Percentiles rank a stretch among this genome's conserved stretches.
Conservation (phyloP, 2,113 vertebrate species). For the Paraplagusia blochii region DNA sequence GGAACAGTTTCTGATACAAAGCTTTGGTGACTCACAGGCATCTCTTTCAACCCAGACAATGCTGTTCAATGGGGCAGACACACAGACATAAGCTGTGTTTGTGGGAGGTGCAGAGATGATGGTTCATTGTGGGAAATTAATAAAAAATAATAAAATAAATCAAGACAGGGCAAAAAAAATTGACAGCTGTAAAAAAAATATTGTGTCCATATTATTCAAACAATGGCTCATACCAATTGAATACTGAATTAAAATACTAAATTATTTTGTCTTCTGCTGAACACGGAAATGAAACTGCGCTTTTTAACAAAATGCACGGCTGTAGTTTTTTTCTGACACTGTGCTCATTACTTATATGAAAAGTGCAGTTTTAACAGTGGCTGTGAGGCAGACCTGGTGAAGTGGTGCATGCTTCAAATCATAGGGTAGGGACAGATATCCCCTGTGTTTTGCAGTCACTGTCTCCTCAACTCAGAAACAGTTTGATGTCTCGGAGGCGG, state of each 20-base stretch:
- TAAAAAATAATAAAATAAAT: too few species aligned
- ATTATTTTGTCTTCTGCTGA: slow-evolving; percentile 1
- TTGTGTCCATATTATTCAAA: too few species aligned
- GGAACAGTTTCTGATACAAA: slow-evolving; percentile 58
- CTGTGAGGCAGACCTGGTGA: slow-evolving; percentile 50
- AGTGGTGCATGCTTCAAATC: slow-evolving; percentile 36
- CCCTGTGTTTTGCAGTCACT: slow-evolving; percentile 53
- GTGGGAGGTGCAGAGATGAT: slow-evolving; percentile 55
- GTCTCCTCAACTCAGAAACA: slow-evolving; percentile 44
- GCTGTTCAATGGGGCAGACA: slow-evolving; percentile 56
- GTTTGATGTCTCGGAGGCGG: slow-evolving; percentile 55
- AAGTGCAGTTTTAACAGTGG: slow-evolving; percentile 14
- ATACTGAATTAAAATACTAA: too few species aligned
- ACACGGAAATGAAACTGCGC: slow-evolving; percentile 1
- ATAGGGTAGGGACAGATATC: slow-evolving; percentile 48
- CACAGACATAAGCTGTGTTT: slow-evolving; percentile 61
- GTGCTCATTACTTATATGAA: slow-evolving; percentile 13
- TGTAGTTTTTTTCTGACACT: slow-evolving; percentile 7
- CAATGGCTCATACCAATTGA: too few species aligned
- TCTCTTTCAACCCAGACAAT: slow-evolving; percentile 62
- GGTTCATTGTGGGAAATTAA: slow-evolving; percentile 22
- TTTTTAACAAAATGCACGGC: neutral
- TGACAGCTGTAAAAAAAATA: slow-evolving; percentile 21
- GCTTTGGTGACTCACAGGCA: slow-evolving; percentile 58
- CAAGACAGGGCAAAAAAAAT: slow-evolving; percentile 24